Evolutionary conservation across 1,140 invertebrate species (phyloP).

Genomic region (Varroa destructor): DNA sequence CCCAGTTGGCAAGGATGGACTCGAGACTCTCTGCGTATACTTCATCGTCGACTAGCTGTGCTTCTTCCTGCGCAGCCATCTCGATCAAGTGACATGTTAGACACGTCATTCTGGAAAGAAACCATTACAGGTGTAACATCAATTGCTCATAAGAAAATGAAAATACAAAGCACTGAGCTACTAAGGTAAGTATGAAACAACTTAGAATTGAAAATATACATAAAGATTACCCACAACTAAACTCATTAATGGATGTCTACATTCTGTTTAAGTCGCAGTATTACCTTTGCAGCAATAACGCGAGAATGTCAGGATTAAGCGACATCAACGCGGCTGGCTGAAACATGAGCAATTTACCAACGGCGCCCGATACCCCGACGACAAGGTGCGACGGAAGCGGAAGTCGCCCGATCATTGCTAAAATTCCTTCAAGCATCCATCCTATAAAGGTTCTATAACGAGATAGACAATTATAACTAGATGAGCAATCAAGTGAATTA

Average conservation of each 20-base stretch:
- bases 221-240: too few relatives aligned
- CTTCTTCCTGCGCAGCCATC: constrained; percentile 58
- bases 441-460: constrained; percentile 5
- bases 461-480: not conserved
- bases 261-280: constrained; percentile 35
- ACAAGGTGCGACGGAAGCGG: not conserved
- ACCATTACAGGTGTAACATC: constrained; percentile 40
- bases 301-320: constrained; percentile 27
- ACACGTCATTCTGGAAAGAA: constrained; percentile 52
- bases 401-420: constrained; percentile 4
- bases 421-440: constrained; percentile 17
- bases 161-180: too few relatives aligned
- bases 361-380: constrained; percentile 2
- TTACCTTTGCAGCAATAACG: constrained; percentile 38
- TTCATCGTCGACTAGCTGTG: constrained; percentile 48
- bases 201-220: too few relatives aligned
- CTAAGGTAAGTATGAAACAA: too few relatives aligned
- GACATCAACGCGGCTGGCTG: constrained; percentile 1
- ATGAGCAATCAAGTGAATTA: too few relatives aligned
- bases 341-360: constrained; percentile 27
- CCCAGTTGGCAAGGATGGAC: constrained; percentile 65
- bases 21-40: constrained; percentile 65
- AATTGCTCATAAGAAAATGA: too few relatives aligned
- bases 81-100: constrained; percentile 61
- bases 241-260: too few relatives aligned